Conservation (phyloP, 2,888 invertebrate genomes). For the Leptinotarsa juncta region DNA sequence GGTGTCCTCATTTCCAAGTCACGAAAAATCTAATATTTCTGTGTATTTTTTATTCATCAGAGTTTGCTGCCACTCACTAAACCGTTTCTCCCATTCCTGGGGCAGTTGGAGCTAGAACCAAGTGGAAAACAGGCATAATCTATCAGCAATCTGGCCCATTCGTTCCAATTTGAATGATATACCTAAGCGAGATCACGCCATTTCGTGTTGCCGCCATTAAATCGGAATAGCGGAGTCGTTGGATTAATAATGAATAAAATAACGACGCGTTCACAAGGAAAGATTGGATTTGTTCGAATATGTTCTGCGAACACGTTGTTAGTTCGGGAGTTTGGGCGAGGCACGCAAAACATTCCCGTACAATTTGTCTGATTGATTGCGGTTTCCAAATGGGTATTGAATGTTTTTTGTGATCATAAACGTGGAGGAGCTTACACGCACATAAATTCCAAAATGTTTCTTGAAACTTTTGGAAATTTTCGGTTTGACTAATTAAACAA, state of each 20-base stretch:
- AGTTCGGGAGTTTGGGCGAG: neutral
- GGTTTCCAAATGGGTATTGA: neutral
- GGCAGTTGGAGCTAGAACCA: neutral
- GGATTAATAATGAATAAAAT: conserved; percentile 32
- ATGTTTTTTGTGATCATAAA: neutral
- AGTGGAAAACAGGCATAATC: neutral
- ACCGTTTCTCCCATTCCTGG: neutral
- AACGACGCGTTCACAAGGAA: conserved; percentile 18
- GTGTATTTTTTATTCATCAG: too few relatives aligned
- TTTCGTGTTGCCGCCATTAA: conserved; percentile 28
- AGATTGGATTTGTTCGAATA: conserved; percentile 11
- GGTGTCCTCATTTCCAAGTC: too few relatives aligned
- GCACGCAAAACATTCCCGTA: neutral
- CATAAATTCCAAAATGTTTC: too few relatives aligned
- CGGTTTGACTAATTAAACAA: too few relatives aligned
- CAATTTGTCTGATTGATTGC: neutral
- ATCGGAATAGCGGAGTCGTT: conserved; percentile 23
- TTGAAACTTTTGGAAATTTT: too few relatives aligned
- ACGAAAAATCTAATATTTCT: too few relatives aligned
- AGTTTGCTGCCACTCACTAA: too few relatives aligned
- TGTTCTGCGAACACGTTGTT: conserved; percentile 1
- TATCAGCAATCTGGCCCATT: neutral
- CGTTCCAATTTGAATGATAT: conserved; percentile 8
- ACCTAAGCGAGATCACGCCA: conserved; percentile 21
- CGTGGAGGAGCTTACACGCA: too few relatives aligned